Conservation (phyloP, 30 jellyfish, hydroid and myxozoan species). For the Sanderia malayensis region DNA sequence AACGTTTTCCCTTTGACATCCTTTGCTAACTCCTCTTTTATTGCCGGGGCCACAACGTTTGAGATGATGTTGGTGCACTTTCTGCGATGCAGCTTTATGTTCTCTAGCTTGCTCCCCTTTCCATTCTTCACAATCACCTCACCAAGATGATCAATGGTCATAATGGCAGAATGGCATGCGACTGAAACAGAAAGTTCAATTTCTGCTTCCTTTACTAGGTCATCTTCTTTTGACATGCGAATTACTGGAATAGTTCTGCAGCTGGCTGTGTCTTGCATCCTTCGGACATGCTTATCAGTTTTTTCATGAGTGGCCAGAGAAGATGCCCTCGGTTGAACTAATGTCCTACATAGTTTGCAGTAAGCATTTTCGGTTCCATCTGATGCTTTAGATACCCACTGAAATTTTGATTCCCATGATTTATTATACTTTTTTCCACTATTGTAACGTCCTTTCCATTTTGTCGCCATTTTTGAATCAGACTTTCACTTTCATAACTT, state of each 20-base stretch:
- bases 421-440: background rate
- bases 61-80: too few relatives aligned
- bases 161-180: too few relatives aligned
- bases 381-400: constrained; percentile 7
- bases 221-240: background rate
- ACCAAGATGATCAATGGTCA: too few relatives aligned
- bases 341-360: background rate
- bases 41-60: too few relatives aligned
- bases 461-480: too few relatives aligned
- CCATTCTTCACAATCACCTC: too few relatives aligned
- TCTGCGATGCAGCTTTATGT: too few relatives aligned
- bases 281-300: background rate
- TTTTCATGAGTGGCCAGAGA: background rate
- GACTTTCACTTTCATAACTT: too few relatives aligned
- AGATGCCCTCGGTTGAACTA: constrained; percentile 5
- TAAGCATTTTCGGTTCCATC: constrained; percentile 22
- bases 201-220: background rate
- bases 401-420: background rate
- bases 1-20: too few relatives aligned
- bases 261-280: background rate
- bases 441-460: constrained; percentile 1
- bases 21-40: too few relatives aligned
- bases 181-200: too few relatives aligned
- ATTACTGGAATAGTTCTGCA: background rate
- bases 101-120: too few relatives aligned